phyloP scores from a whole-genome alignment of 2,888 invertebrate genomes.

The Ectropis crepuscularia region DNA sequence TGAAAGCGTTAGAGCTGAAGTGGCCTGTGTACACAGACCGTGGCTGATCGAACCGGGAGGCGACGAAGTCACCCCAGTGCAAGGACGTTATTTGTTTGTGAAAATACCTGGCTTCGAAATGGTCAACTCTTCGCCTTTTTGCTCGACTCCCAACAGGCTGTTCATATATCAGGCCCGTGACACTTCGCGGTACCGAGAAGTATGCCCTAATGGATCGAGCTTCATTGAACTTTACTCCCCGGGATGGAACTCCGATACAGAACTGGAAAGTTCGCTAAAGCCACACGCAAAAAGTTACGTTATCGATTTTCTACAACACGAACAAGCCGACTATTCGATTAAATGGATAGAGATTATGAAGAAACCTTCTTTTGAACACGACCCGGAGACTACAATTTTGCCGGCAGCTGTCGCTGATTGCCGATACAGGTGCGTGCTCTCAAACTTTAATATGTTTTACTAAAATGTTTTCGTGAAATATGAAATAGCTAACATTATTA shows the following conservation, averaged over 20 bases:
- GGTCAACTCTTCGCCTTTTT: constrained; percentile 77
- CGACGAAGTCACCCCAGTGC: constrained; percentile 85
- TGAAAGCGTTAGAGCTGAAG: constrained; percentile 81
- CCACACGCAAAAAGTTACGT: constrained; percentile 89
- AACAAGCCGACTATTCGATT: constrained; percentile 89
- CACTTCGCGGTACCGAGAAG: constrained; percentile 85
- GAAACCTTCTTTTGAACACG: constrained; percentile 81
- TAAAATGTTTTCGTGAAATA: not conserved
- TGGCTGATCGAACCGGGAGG: constrained; percentile 92
- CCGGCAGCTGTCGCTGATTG: constrained; percentile 85
- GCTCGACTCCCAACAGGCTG: constrained; percentile 89
- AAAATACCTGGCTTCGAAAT: constrained; percentile 88
- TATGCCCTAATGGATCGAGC: constrained; percentile 86
- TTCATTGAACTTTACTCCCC: constrained; percentile 89
- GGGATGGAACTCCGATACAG: constrained; percentile 86
- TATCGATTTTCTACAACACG: constrained; percentile 90
- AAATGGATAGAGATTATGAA: constrained; percentile 92
- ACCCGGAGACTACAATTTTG: constrained; percentile 79
- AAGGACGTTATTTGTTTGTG: constrained; percentile 88
- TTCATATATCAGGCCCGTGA: constrained; percentile 89
- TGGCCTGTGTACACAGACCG: constrained; percentile 89
- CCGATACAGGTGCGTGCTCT: constrained; percentile 86
- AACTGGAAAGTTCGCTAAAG: constrained; percentile 75
- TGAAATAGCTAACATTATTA: not conserved
- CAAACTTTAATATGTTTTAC: not conserved